Evolutionary conservation across 2,113 vertebrate genomes (phyloP).

Genomic region (Coptodon rendalli): DNA sequence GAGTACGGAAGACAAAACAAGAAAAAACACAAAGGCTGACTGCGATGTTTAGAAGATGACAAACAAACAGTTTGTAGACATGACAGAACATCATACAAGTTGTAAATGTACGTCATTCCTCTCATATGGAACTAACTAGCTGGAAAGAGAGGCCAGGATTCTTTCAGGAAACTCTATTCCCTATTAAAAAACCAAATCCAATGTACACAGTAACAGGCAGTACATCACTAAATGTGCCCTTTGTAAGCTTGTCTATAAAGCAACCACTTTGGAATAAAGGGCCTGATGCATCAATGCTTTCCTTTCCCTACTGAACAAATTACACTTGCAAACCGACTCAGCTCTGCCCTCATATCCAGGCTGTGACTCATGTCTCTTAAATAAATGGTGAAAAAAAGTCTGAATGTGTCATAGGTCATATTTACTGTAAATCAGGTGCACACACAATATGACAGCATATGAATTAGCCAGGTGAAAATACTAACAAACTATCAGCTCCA

Average conservation of each 20-base stretch:
- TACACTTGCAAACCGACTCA: slow-evolving; percentile 9
- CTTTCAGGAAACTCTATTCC: slow-evolving; percentile 5
- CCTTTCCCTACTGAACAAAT: slow-evolving; percentile 19
- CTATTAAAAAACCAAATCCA: slow-evolving; percentile 33
- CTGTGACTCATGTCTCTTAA: slow-evolving; percentile 53
- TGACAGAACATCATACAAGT: slow-evolving; percentile 10
- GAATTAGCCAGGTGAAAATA: slow-evolving; percentile 6
- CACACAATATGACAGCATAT: slow-evolving; percentile 7
- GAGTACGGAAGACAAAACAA: not conserved
- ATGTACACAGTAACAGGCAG: slow-evolving; percentile 16
- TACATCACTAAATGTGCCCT: slow-evolving; percentile 51
- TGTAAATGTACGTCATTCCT: slow-evolving; percentile 25
- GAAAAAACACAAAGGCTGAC: slow-evolving; percentile 9
- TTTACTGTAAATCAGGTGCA: slow-evolving; percentile 12
- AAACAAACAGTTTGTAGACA: slow-evolving; percentile 39
- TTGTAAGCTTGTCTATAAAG: slow-evolving; percentile 58
- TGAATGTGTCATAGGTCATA: not conserved
- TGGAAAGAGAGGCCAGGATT: slow-evolving; percentile 10
- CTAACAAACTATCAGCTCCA: slow-evolving; percentile 4
- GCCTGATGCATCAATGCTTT: slow-evolving; percentile 39
- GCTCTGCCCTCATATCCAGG: not conserved
- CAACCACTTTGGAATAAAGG: slow-evolving; percentile 29
- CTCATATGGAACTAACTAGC: slow-evolving; percentile 46
- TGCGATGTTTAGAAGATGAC: not conserved
- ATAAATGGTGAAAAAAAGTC: not conserved